Evolutionary conservation across 2,113 vertebrate genomes (phyloP), one percentile per base, ranked within the genome.

Genomic region (Connochaetes taurinus): DNA sequence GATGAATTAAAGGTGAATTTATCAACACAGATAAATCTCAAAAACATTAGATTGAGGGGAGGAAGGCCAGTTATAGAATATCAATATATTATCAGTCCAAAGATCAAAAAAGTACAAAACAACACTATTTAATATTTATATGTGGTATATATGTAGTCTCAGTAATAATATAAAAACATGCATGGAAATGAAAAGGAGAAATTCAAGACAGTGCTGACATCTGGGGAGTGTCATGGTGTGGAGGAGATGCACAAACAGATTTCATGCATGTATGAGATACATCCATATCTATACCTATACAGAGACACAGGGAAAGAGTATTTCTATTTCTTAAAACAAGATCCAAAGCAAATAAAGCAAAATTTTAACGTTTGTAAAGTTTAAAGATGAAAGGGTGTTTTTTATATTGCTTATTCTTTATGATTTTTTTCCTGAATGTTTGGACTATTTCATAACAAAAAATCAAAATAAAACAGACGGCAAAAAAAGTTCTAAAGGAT

Each of bases 1-100:
- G 87, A 84, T 94, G 17, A 95, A 96, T 84, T 92, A 97, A 23
- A 87, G 40, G 52, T 87, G 15, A 16, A 84, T 74, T 96, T 95
- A 87, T 76, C 50, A 87, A 86, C 53, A 85, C 52, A 67, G 43
- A 82, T 93, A 86, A 86, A 87, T 60, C 15, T 86, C 45, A 93
- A 89, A 88, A 87, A 45, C 25, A 96, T 87, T 87, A 92, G 19
- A 19, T 19, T 52, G 90, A 86, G 71, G 6, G 60, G 16, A 33
- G 88, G 67, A 64, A 50, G 25, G 45, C 23, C 21, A 80, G 17
- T 58, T 74, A 31, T 58, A 92, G 74, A 95, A 64, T 89, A 78
- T 50, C 19, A 87, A 47, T 60, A 52, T 67, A 36, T 87, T 90
- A 57, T 81, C 31, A 67, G 36, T 25, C 67, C 36, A 94, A 92